Base-by-base conservation (phyloP, 2,888 invertebrate genomes). In the Autographa pulchrina region DNA sequence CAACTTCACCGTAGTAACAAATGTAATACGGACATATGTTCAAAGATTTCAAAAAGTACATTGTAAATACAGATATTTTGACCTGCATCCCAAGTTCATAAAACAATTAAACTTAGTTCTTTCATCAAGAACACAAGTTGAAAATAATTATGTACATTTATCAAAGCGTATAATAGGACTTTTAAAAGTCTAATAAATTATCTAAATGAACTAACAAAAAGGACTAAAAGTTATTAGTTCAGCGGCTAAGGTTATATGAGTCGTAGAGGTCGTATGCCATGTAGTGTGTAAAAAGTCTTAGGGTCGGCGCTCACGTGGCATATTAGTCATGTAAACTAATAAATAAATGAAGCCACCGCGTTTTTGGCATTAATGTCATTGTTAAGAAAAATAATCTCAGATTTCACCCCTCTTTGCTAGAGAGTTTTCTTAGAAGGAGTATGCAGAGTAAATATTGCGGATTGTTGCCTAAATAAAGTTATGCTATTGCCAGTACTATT, bases 181-280 rank as follows among this genome's bases (percentile, higher is more conserved):
- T 77, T 72, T 58, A 56, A 73, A 72, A 65, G 31, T 65, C 60
- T n/a, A 18, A 72, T 72, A 74, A 77, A 80, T 77, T 60, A 79
- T 35, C 74, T 59, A 68, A 75, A 77, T 41, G 65, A 62, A 56
- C 67, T 77, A 70, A 76, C 74, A 70, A 76, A 43, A 82, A 84
- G 73, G 76, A 79, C 78, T 75, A 66, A 64, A 70, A 66, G 68
- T 70, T 71, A 75, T 75, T 68, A 76, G 84, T 78, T 81, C 73
- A 78, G 65, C 77, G 77, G 75, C 78, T 78, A 81, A 88, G 88
- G 88, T 88, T 78, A 82, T 73, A 82, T 60, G 70, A 84, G 88
- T 88, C 88, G 85, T 20, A 25, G 68, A 75, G 88, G 87, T 87
- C 85, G 67, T 66, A 70, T 68, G 75, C 74, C 8, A 43, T 16